These are phyloP conservation scores for Macrochelys suwanniensis DNA, from an alignment of 2,797 vertebrate species.

Conservation along the genomic window DNA sequence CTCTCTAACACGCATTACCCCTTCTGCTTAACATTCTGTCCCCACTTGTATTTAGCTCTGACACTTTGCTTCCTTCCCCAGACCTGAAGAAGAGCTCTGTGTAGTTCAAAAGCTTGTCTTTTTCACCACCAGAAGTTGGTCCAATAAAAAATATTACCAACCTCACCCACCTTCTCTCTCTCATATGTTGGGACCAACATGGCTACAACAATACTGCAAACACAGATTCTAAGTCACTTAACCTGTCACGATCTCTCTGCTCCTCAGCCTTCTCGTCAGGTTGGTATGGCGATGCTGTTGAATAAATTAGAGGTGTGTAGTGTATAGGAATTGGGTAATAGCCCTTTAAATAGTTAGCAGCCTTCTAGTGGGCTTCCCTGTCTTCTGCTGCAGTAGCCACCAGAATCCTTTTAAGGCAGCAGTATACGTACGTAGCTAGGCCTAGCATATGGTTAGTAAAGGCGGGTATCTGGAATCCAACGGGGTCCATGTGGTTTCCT, in stretches of 20 bases:
- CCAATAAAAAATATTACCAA: no score
- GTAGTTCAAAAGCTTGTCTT: no score
- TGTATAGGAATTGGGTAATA: accelerated
- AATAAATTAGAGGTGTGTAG: background rate
- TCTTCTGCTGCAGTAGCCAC: background rate
- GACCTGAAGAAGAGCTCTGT: no score
- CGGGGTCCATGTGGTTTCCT: background rate
- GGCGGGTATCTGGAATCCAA: background rate
- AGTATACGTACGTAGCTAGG: background rate
- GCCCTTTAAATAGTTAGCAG: background rate
- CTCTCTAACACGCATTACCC: no score
- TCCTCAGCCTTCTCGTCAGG: background rate
- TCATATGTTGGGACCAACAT: no score
- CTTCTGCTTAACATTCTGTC: no score
- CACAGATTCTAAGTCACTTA: background rate
- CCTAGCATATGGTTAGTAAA: background rate
- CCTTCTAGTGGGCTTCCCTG: background rate
- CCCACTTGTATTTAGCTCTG: no score
- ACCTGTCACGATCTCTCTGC: background rate
- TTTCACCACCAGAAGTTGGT: no score
- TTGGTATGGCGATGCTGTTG: background rate
- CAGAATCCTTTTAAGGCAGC: background rate
- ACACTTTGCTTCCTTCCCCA: no score
- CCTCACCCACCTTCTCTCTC: no score
- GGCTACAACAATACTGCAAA: no score